phyloP scores from a whole-genome alignment of 2,797 vertebrate species.

The Myripristis jacobus region DNA sequence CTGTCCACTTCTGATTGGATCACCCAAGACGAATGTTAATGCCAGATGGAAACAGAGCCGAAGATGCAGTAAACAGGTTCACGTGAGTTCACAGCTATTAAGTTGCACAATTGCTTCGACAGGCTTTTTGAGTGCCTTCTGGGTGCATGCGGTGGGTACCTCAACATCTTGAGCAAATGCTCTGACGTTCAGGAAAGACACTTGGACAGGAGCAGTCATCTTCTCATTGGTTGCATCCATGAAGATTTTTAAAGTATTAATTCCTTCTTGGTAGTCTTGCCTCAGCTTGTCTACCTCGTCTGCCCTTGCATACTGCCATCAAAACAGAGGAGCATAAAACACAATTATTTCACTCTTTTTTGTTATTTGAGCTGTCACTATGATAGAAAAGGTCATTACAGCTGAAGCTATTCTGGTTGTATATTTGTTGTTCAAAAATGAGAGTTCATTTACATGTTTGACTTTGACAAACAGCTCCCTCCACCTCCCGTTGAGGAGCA shows the following conservation, averaged over 20 bases:
- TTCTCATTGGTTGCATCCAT: conserved; percentile 89
- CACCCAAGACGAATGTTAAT: no score
- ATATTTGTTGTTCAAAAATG: not conserved
- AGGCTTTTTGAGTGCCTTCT: no score
- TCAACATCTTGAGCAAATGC: conserved; percentile 94
- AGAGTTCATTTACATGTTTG: conserved; percentile 89
- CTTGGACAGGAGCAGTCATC: conserved; percentile 87
- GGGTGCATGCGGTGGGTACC: conserved; percentile 71
- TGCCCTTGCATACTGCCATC: conserved; percentile 90
- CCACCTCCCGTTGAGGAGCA: conserved; percentile 96
- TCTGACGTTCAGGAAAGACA: conserved; percentile 93
- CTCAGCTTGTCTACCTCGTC: conserved; percentile 94
- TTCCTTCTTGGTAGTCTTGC: conserved; percentile 91
- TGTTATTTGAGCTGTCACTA: not conserved
- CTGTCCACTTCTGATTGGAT: no score
- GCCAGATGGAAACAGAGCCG: no score
- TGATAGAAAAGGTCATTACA: not conserved
- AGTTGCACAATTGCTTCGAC: no score
- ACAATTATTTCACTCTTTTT: not conserved
- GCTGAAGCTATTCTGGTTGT: not conserved
- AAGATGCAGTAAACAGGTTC: no score
- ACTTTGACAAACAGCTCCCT: conserved; percentile 97
- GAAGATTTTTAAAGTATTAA: conserved; percentile 89
- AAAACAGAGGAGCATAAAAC: conserved; percentile 21
- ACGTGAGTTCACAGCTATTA: no score